Evolutionary conservation across 37 sponge, comb jelly and placozoan genomes (phyloP).

Genomic region (Ephydatia muelleri): DNA sequence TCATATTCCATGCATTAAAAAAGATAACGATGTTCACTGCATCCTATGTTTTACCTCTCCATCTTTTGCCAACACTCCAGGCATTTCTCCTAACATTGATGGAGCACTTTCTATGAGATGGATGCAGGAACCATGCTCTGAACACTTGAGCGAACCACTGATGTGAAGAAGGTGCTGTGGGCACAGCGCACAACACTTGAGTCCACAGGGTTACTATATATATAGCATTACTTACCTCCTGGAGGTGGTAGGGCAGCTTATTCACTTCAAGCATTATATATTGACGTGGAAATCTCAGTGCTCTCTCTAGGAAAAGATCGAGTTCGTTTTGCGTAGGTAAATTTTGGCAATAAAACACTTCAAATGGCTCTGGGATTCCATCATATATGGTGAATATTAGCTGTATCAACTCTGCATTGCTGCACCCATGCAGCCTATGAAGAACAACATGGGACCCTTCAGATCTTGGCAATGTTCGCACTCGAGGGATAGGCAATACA

Average conservation of each 20-base stretch:
- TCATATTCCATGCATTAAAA: not conserved
- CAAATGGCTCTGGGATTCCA: slow-evolving; percentile 73
- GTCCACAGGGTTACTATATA: not conserved
- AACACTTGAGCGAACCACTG: slow-evolving; percentile 43
- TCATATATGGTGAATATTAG: slow-evolving; percentile 57
- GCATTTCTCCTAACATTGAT: slow-evolving; percentile 78
- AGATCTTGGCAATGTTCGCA: not conserved
- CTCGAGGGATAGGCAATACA: not conserved
- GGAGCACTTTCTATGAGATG: slow-evolving; percentile 76
- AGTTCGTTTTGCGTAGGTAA: slow-evolving; percentile 67
- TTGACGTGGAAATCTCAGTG: slow-evolving; percentile 9
- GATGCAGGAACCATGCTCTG: slow-evolving; percentile 2
- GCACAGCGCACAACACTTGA: not conserved
- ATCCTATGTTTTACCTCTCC: slow-evolving; percentile 44
- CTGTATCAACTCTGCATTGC: slow-evolving; percentile 36
- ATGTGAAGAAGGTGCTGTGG: slow-evolving; percentile 53
- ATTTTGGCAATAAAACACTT: slow-evolving; percentile 58
- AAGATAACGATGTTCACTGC: not conserved
- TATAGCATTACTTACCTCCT: slow-evolving; percentile 48
- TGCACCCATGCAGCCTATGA: slow-evolving; percentile 44
- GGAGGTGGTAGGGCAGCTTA: slow-evolving; percentile 61
- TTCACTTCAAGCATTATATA: slow-evolving; percentile 70
- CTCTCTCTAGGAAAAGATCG: slow-evolving; percentile 58
- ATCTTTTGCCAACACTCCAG: slow-evolving; percentile 62
- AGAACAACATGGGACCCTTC: not conserved